Conservation (phyloP, 1,140 invertebrate genomes). For the Cyphomyrmex costatus region DNA sequence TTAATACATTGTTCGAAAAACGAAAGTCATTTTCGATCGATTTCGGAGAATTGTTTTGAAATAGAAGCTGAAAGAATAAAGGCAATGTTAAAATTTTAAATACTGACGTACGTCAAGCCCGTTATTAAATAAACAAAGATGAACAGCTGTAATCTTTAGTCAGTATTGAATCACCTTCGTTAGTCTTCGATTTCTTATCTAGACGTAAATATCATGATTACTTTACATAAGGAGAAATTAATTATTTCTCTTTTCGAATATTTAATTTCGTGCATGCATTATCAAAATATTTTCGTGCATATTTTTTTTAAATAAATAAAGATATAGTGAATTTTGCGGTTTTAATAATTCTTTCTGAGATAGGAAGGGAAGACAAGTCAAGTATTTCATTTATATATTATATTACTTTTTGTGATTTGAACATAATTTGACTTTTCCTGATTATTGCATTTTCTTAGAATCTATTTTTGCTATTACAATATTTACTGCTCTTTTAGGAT, state of each 20-base stretch:
- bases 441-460: not conserved
- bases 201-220: not conserved
- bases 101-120: not conserved
- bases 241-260: not conserved
- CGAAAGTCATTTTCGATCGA: not conserved
- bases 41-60: not conserved
- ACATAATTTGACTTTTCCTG: not conserved
- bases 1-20: not conserved
- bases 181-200: not conserved
- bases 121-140: conserved; percentile 3
- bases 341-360: not conserved
- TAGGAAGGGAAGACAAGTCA: not conserved
- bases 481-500: not conserved
- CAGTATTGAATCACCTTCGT: not conserved
- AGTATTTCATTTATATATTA: conserved; percentile 14
- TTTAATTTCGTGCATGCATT: not conserved
- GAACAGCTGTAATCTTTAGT: not conserved
- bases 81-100: not conserved
- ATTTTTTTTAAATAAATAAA: not conserved
- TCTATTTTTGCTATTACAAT: not conserved
- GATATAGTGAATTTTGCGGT: not conserved
- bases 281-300: not conserved
- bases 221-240: not conserved
- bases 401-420: not conserved
- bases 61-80: not conserved